phyloP scores from a whole-genome alignment of 2,888 invertebrate genomes.

The Cheilosia impressa region DNA sequence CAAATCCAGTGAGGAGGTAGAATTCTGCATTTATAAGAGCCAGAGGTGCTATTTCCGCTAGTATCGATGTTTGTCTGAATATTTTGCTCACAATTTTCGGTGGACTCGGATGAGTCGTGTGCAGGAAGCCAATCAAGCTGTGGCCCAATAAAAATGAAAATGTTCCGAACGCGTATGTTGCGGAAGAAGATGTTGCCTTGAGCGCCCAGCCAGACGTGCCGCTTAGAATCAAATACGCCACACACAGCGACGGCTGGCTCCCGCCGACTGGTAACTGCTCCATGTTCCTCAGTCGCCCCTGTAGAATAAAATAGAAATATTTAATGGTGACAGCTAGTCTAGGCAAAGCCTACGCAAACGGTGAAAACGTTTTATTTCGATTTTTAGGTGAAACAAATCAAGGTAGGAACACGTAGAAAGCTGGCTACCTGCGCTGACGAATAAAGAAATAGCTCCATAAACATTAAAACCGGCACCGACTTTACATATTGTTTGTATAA shows the following conservation, averaged over 20 bases:
- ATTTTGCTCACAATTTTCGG: constrained; percentile 19
- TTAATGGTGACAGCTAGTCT: constrained; percentile 21
- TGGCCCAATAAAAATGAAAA: constrained; percentile 75
- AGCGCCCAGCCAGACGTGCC: constrained; percentile 76
- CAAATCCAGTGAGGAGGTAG: constrained; percentile 49
- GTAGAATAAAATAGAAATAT: constrained; percentile 17
- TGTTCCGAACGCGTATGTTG: constrained; percentile 61
- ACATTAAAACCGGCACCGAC: too few species aligned
- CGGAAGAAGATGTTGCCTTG: constrained; percentile 23
- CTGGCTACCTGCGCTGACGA: too few species aligned
- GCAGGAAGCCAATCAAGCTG: constrained; percentile 72
- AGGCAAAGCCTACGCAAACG: neutral
- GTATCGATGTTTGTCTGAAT: constrained; percentile 49
- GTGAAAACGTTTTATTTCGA: too few species aligned
- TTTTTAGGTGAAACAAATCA: too few species aligned
- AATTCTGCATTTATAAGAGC: constrained; percentile 71
- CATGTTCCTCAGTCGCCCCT: constrained; percentile 50
- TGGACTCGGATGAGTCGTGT: constrained; percentile 65
- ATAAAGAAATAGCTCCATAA: too few species aligned
- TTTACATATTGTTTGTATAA: too few species aligned
- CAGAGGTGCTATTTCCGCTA: constrained; percentile 72
- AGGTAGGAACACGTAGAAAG: too few species aligned
- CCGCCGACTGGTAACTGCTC: constrained; percentile 48
- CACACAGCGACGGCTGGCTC: constrained; percentile 58
- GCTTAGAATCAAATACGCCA: constrained; percentile 74